Percentiles rank a stretch among this genome's conserved stretches.
These are phyloP conservation scores for Philereme transversata DNA, from an alignment of 2,888 invertebrate species.

Conservation along the genomic window DNA sequence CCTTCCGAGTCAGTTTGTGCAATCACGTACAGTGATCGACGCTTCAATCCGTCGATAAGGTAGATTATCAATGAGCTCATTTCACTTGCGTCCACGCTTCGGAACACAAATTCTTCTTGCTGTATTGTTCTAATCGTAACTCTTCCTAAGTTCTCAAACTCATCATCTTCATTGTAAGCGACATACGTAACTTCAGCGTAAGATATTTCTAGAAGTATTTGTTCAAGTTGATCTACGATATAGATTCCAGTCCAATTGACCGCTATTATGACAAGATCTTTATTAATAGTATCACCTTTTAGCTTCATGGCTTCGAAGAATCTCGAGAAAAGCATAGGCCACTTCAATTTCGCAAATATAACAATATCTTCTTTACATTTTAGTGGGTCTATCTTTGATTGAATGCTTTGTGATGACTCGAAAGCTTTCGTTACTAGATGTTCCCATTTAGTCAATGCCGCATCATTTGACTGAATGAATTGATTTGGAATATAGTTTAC, in stretches of 20 bases:
- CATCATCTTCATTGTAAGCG: conserved; percentile 80
- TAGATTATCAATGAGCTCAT: conserved; percentile 92
- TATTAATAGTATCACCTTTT: conserved; percentile 86
- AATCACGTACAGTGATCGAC: conserved; percentile 92
- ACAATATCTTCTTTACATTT: conserved; percentile 96
- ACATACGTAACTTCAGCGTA: conserved; percentile 94
- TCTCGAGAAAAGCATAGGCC: conserved; percentile 97
- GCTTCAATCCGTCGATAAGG: conserved; percentile 93
- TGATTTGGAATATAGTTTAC: conserved; percentile 93
- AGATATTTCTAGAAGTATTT: conserved; percentile 93
- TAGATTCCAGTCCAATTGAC: conserved; percentile 97
- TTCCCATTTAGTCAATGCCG: conserved; percentile 88
- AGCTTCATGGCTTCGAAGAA: conserved; percentile 95
- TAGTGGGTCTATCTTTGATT: conserved; percentile 85
- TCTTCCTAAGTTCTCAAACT: conserved; percentile 83
- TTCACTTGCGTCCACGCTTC: conserved; percentile 94
- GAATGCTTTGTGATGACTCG: conserved; percentile 88
- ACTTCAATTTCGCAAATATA: conserved; percentile 94
- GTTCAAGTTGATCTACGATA: conserved; percentile 95
- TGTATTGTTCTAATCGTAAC: conserved; percentile 92
- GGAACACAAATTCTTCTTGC: conserved; percentile 95
- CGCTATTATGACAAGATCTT: conserved; percentile 93
- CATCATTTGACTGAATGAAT: conserved; percentile 85
- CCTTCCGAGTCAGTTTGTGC: conserved; percentile 86
- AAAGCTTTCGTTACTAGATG: conserved; percentile 89